Conservation (phyloP, 1,140 invertebrate species). For the Chrysoperla carnea region DNA sequence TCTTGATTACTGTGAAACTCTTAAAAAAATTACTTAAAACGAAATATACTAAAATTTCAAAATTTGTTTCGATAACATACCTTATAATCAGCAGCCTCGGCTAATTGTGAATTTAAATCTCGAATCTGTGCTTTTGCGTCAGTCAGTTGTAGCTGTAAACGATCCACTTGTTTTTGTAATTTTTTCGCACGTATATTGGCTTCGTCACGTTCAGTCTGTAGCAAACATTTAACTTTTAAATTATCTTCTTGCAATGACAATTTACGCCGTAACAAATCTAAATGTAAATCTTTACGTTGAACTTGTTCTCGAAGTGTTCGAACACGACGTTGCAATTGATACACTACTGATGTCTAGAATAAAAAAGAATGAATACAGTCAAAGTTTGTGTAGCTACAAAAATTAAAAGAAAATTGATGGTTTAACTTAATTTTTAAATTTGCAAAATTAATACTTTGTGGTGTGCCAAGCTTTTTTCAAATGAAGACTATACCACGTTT, state of each 20-base stretch:
- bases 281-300: conserved; percentile 76
- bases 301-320: conserved; percentile 71
- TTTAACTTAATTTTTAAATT: not conserved
- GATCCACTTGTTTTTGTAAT: conserved; percentile 55
- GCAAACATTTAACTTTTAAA: conserved; percentile 35
- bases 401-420: not conserved
- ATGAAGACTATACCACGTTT: too few relatives aligned
- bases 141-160: conserved; percentile 46
- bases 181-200: conserved; percentile 56
- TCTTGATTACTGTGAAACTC: too few relatives aligned
- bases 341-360: conserved; percentile 58
- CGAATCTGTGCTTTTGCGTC: conserved; percentile 52
- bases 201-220: conserved; percentile 56
- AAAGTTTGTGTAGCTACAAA: not conserved
- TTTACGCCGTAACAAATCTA: conserved; percentile 77
- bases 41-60: too few relatives aligned
- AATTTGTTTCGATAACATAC: too few relatives aligned
- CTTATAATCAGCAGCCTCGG: conserved; percentile 70
- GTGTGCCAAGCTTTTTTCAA: not conserved
- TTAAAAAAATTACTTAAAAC: too few relatives aligned
- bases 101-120: conserved; percentile 58
- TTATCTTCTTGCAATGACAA: conserved; percentile 63
- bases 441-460: not conserved
- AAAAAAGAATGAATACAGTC: conserved; percentile 3
- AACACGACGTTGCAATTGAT: conserved; percentile 64